Base-by-base conservation (phyloP, 2,797 vertebrate genomes). In the Argya squamiceps region DNA sequence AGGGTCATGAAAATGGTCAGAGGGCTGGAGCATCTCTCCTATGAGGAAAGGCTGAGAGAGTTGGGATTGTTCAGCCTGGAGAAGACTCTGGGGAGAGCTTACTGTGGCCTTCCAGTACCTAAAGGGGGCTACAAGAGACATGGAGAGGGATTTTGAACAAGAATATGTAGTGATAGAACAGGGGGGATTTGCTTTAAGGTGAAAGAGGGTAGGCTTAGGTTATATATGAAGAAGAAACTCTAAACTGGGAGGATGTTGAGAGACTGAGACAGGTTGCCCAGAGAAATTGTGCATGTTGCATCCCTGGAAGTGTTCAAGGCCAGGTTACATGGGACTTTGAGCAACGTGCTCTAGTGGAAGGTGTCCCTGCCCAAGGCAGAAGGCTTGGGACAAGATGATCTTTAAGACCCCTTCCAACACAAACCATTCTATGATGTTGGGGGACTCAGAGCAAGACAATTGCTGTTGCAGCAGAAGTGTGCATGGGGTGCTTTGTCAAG, bases 371-470 rank as follows among this genome's bases (percentile, higher is more conserved):
- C 26, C 11, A 15, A 29, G 46, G 34, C 39, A 71, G 13, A 52
- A 46, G 39, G 21, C 5, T 9, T 71, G 44, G 22, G 69, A 59
- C 0, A 2, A 65, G 26, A 41, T 20, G 39, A 41, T 65, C 30
- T 65, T 76, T 50, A 37, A 63, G 24, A 21, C 3, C 11, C 3
- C 15, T 78, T 59, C 46, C 59, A 59, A 71, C 3, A 2, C 30
- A 53, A 84, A 59, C 52, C 34, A 41, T 59, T 56, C 65, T 29
- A 0, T 47, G 34, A 41, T 46, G 8, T 3, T 0, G 1, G 36
- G 53, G 14, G 13, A 5, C 43, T 82, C 0, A 17, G 44, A 9
- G 30, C 3, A 7, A 10, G 52, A 24, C 0, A 1, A 27, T 46
- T 36, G 58, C 58, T 78, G 17, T 27, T 37, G 53, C 5, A 60